phyloP scores from a whole-genome alignment of 2,113 vertebrate genomes.

The Narcine bancroftii region DNA sequence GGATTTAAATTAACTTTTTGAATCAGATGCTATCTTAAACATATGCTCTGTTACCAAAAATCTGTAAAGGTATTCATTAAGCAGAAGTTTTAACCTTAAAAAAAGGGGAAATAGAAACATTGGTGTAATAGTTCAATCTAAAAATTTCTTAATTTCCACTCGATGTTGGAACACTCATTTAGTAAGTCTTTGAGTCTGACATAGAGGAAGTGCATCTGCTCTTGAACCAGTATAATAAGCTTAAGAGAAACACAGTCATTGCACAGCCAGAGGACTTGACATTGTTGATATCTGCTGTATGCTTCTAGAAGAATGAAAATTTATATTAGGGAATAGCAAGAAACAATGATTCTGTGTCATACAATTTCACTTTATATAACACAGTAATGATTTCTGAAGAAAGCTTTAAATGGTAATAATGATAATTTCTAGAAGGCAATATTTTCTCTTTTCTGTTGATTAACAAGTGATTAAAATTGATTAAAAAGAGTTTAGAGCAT shows the following conservation, averaged over 20 bases:
- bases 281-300: too few species aligned
- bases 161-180: neutral
- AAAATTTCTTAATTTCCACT: neutral
- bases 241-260: neutral
- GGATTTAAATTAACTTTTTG: neutral
- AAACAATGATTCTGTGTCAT: neutral
- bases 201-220: neutral
- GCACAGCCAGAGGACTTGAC: neutral
- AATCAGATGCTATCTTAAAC: neutral
- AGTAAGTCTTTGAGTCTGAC: neutral
- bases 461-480: too few species aligned
- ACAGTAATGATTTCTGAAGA: neutral
- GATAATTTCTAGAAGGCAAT: neutral
- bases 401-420: neutral
- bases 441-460: neutral
- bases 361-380: neutral
- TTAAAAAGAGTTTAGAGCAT: too few species aligned
- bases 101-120: neutral
- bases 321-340: too few species aligned
- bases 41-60: neutral
- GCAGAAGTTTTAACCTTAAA: neutral
- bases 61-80: neutral
- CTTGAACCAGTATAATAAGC: neutral
- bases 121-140: neutral
- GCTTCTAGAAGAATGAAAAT: too few species aligned